A percentile compares a stretch with the other conserved stretches of the same genome.
These are phyloP conservation scores for Rissa tridactyla DNA, from an alignment of 2,113 vertebrate species.

Conservation along the genomic window DNA sequence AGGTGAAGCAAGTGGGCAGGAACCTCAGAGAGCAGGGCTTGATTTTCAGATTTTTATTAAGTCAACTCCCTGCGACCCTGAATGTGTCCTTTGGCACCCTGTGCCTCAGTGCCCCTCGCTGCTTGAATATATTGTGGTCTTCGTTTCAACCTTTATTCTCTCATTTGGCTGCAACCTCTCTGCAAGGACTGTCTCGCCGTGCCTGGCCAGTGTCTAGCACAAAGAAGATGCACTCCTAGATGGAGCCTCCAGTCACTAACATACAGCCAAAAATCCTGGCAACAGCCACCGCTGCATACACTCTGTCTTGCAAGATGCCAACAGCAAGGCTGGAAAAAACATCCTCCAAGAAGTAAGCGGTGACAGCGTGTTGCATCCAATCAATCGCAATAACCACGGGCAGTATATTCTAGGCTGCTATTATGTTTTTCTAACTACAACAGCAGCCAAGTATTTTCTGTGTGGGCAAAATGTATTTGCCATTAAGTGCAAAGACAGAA, in stretches of 20 bases:
- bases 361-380: fast-evolving
- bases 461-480: neutral
- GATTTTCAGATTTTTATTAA: neutral
- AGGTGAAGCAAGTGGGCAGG: neutral
- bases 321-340: neutral
- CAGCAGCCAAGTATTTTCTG: neutral
- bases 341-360: neutral
- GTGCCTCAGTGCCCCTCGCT: neutral
- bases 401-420: neutral
- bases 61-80: neutral
- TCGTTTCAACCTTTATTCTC: neutral
- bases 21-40: neutral
- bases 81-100: fast-evolving
- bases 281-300: neutral
- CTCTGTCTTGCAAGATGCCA: neutral
- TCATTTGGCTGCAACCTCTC: neutral
- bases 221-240: neutral
- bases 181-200: neutral
- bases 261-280: neutral
- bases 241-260: neutral
- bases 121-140: neutral
- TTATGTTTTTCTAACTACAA: neutral
- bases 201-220: neutral
- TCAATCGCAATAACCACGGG: neutral
- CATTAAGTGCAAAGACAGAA: neutral